Evolutionary conservation across 2,888 invertebrate genomes (phyloP).

Genomic region (Phasia obesa): DNA sequence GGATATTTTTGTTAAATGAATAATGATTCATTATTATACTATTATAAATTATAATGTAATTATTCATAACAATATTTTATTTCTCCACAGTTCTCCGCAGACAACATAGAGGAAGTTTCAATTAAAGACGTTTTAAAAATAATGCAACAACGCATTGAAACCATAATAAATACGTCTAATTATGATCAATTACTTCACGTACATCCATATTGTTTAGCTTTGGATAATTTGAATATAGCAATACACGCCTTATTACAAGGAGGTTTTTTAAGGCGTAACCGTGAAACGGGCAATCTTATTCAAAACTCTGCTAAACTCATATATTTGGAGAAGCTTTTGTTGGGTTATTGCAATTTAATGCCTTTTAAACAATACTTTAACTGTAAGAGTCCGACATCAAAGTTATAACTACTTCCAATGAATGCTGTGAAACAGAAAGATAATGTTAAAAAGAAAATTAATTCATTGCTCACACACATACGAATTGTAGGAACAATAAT

Average conservation of each 20-base stretch:
- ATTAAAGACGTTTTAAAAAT: conserved; percentile 84
- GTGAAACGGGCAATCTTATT: conserved; percentile 75
- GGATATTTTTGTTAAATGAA: no score
- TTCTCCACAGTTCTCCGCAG: conserved; percentile 42
- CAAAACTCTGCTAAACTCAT: conserved; percentile 71
- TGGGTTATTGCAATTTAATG: conserved; percentile 79
- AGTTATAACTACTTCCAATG: conserved; percentile 80
- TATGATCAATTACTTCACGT: conserved; percentile 77
- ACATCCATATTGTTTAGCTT: conserved; percentile 89
- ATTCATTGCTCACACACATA: conserved; percentile 76
- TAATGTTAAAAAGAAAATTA: conserved; percentile 51
- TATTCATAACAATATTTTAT: no score
- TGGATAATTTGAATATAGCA: conserved; percentile 86
- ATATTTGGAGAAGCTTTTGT: conserved; percentile 75
- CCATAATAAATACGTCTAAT: conserved; percentile 78
- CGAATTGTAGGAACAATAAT: conserved; percentile 77
- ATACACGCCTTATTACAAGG: conserved; percentile 84
- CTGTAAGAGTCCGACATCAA: conserved; percentile 73
- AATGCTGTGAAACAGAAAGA: conserved; percentile 45
- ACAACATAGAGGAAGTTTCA: conserved; percentile 73
- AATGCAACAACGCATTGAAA: conserved; percentile 86
- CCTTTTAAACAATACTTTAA: conserved; percentile 80
- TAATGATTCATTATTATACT: no score
- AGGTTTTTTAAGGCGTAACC: conserved; percentile 76
- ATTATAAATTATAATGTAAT: no score